Evolutionary conservation across 2,797 vertebrate species (phyloP).

Genomic region (Numenius phaeopus): DNA sequence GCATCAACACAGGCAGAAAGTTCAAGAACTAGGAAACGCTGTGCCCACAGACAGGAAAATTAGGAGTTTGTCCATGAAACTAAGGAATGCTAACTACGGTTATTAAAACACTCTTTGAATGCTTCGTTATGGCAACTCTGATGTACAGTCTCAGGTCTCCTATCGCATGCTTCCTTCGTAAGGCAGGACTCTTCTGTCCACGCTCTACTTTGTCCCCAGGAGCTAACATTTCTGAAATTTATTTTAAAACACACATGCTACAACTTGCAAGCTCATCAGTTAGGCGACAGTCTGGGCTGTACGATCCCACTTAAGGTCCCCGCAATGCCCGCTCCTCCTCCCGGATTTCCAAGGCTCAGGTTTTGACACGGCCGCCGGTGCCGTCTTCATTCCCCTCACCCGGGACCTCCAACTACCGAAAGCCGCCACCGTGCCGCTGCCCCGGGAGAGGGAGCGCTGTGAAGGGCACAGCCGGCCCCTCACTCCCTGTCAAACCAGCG

Average conservation of each 20-base stretch:
- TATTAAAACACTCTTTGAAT: not conserved
- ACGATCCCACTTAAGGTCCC: not conserved
- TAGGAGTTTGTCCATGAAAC: not conserved
- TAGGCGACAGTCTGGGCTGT: not conserved
- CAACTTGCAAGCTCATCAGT: rapidly evolving
- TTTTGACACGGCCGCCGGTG: not conserved
- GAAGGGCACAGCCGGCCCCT: not conserved
- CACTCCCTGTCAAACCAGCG: not conserved
- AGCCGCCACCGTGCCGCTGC: rapidly evolving
- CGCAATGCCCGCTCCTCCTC: not conserved
- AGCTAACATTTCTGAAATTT: rapidly evolving
- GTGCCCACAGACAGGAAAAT: not conserved
- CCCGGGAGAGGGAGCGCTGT: rapidly evolving
- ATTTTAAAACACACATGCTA: not conserved
- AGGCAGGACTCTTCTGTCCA: not conserved
- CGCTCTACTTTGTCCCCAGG: not conserved
- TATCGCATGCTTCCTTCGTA: rapidly evolving
- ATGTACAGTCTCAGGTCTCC: not conserved
- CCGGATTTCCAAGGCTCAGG: not conserved
- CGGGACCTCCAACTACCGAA: not conserved
- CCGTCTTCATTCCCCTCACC: not conserved
- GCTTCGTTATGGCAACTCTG: not conserved
- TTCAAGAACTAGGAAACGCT: not conserved
- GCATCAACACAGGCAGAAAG: not conserved
- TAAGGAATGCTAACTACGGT: not conserved